phyloP scores from a whole-genome alignment of 2,888 invertebrate species.

The Caradrina kadenii region DNA sequence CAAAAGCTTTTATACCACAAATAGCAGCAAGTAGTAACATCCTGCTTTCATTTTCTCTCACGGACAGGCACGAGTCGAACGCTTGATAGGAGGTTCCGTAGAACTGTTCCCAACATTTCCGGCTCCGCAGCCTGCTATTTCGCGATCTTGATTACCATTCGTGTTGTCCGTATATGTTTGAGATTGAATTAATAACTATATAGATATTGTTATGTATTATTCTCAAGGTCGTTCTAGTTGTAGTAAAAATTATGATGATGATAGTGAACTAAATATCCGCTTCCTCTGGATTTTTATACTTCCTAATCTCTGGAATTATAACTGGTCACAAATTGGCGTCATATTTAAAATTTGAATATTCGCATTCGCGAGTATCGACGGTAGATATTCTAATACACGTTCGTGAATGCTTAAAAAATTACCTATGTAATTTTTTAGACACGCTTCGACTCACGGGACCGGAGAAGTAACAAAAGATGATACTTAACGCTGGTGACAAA shows the following conservation, averaged over 20 bases:
- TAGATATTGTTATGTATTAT: constrained; percentile 9
- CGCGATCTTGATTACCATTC: constrained; percentile 10
- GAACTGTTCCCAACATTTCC: constrained; percentile 24
- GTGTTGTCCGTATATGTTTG: constrained; percentile 12
- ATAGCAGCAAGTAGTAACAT: not conserved
- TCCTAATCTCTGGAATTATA: too few relatives aligned
- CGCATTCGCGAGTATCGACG: too few relatives aligned
- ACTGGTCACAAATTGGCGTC: too few relatives aligned
- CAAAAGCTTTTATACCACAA: not conserved
- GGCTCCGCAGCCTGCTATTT: constrained; percentile 1
- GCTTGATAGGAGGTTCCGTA: constrained; percentile 3
- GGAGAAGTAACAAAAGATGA: too few relatives aligned
- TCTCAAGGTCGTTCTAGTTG: constrained; percentile 21
- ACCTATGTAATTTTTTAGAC: too few relatives aligned
- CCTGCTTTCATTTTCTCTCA: not conserved
- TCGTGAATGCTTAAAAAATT: too few relatives aligned
- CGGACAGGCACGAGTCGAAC: not conserved
- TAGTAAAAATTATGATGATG: constrained; percentile 15
- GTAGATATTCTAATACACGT: too few relatives aligned
- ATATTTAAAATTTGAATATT: too few relatives aligned
- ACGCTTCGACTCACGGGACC: too few relatives aligned
- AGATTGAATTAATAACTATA: not conserved
- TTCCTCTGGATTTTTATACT: constrained; percentile 5
- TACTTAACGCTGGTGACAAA: too few relatives aligned
- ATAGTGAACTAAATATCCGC: not conserved